Percentiles rank a stretch among this genome's conserved stretches.
These are phyloP conservation scores for Heliothis peltigera DNA, from an alignment of 2,888 invertebrate genomes.

Conservation along the genomic window DNA sequence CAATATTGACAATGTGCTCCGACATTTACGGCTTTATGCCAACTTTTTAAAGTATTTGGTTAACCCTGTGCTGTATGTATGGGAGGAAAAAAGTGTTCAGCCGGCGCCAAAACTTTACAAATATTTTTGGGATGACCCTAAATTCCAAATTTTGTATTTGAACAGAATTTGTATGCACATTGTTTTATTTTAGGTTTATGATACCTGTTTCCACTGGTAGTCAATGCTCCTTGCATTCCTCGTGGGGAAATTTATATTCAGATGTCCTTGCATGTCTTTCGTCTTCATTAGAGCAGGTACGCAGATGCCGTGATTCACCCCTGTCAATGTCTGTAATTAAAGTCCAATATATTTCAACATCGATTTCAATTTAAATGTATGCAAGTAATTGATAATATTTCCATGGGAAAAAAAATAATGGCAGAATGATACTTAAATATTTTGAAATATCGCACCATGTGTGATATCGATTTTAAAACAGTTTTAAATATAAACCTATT, in stretches of 20 bases:
- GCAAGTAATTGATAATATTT: slow-evolving; percentile 6
- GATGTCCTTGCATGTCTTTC: slow-evolving; percentile 7
- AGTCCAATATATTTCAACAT: slow-evolving; percentile 11
- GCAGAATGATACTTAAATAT: no score
- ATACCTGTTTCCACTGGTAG: slow-evolving; percentile 41
- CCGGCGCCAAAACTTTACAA: slow-evolving; percentile 51
- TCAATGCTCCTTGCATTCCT: slow-evolving; percentile 28
- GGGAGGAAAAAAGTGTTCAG: slow-evolving; percentile 57
- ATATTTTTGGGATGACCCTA: slow-evolving; percentile 51
- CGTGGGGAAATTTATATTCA: slow-evolving; percentile 14
- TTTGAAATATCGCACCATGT: no score
- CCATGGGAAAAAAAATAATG: no score
- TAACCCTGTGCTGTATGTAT: slow-evolving; percentile 52
- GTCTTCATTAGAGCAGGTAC: slow-evolving; percentile 39
- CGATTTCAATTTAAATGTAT: slow-evolving; percentile 10
- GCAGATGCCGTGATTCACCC: slow-evolving; percentile 9
- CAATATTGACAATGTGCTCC: slow-evolving; percentile 77
- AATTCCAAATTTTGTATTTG: slow-evolving; percentile 50
- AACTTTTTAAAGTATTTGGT: slow-evolving; percentile 61
- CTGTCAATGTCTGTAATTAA: slow-evolving; percentile 10
- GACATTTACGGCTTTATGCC: slow-evolving; percentile 72
- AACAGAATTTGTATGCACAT: slow-evolving; percentile 35
- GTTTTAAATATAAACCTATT: slow-evolving; percentile 24
- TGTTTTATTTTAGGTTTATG: slow-evolving; percentile 53
- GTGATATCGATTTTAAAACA: slow-evolving; percentile 20